Base-by-base conservation (phyloP, 2,797 vertebrate genomes). In the Arctocebus calabarensis region DNA sequence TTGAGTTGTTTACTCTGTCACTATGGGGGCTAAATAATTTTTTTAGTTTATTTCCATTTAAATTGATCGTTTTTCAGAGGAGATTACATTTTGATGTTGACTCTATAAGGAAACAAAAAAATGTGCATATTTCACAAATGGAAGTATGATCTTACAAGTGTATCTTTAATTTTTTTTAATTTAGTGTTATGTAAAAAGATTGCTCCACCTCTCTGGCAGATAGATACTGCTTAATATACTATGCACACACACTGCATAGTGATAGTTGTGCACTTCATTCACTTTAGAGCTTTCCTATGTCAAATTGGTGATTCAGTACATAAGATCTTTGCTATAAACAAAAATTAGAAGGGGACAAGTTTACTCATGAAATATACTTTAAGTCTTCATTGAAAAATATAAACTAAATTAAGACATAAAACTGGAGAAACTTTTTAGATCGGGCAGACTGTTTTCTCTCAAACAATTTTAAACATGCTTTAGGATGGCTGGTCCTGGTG, bases 1-100 rank as follows among this genome's bases (percentile, higher is more conserved):
- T 96, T 96, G 91, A 96, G 91, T 97, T 96, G 83, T 96, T 97
- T 78, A 90, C 48, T 57, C 86, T 95, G 84, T 96, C 95, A 90
- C 64, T 94, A 88, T 91, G 95, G 77, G 82, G 82, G 90, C 70
- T 92, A 70, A 23, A 91, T 94, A 48, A 84, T 84, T 70, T 57
- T 74, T 95, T 92, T 78, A 45, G 45, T 79, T 92, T 52, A 37
- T 94, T 93, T 96, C 79, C 7, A 40, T 68, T 88, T 95, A 95
- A 92, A 43, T 16, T 74, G 43, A 48, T 82, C 17, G 71, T 83
- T 94, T 89, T 94, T 37, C 11, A 61, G 32, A 90, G 32, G 52
- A 20, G 5, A 52, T 90, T 94, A 59, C 45, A 55, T 88, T 90
- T 95, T 92, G 25, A 48, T 84, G 43, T 88, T 61, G 22, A 64